Evolutionary conservation across 2,888 invertebrate genomes (phyloP).

Genomic region (Dascillus cervinus): DNA sequence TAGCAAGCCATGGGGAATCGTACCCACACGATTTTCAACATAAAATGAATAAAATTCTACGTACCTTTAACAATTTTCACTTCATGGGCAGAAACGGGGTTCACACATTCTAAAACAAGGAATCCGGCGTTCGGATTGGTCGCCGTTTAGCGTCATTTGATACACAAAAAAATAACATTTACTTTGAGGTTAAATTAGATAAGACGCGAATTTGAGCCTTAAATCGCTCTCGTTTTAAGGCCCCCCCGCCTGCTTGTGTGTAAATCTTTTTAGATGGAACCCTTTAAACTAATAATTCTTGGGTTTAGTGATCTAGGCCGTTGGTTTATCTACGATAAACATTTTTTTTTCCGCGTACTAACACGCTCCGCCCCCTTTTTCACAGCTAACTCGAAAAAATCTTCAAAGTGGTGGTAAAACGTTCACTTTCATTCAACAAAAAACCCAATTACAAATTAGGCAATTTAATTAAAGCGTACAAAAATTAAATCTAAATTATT

Average conservation of each 20-base stretch:
- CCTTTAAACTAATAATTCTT: constrained; percentile 20
- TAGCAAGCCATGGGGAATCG: too few relatives aligned
- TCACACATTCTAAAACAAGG: constrained; percentile 40
- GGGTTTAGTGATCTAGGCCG: too few relatives aligned
- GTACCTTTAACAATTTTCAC: constrained; percentile 45
- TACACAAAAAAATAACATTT: constrained; percentile 42
- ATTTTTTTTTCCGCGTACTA: too few relatives aligned
- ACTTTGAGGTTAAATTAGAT: constrained; percentile 35
- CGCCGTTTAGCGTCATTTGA: constrained; percentile 41
- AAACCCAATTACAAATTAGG: too few relatives aligned
- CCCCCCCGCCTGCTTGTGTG: constrained; percentile 2
- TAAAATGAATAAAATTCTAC: constrained; percentile 46
- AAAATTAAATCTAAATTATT: background rate
- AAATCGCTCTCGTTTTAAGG: constrained; percentile 18
- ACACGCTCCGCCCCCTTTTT: too few relatives aligned
- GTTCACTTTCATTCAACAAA: too few relatives aligned
- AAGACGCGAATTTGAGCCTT: constrained; percentile 26
- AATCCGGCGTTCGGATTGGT: constrained; percentile 39
- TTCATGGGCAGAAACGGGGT: constrained; percentile 43
- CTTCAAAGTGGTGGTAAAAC: too few relatives aligned
- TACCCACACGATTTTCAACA: constrained; percentile 39
- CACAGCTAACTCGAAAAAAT: too few relatives aligned
- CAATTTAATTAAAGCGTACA: too few relatives aligned
- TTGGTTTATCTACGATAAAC: too few relatives aligned
- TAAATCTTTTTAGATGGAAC: constrained; percentile 14